Base-by-base conservation (phyloP, 2,888 invertebrate species). In the Ectemnius continuus region DNA sequence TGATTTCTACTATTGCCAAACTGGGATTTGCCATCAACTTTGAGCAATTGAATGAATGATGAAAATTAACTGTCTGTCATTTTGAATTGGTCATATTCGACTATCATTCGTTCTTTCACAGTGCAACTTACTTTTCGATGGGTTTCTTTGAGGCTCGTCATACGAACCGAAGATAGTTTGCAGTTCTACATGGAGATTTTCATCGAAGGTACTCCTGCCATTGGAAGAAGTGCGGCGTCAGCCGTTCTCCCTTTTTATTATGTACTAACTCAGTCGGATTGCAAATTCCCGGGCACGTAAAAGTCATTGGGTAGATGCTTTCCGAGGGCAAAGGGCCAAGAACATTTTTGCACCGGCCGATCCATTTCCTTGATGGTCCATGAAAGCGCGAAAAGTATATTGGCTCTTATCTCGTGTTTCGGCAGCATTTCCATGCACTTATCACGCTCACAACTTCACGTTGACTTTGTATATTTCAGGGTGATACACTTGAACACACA, bases 271-370 rank as follows among this genome's bases (percentile, higher is more conserved):
- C 26, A 59, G 71, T 73, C 77, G 68, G 78, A 84, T 85, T 84
- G 84, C 85, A 84, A 86, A 86, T 86, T 85, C 80, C 78, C 79
- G 70, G 70, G 73, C 58, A 61, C 68, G 67, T 58, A 69, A 68
- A 66, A 73, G 66, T 66, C 75, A 60, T 81, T 76, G 58, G 63
- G 48, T 56, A 60, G 11, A 28, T 67, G 46, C 26, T 45, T 18
- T 23, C 52, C 6, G 18, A 28, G 23, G 45, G 47, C 8, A 20
- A 36, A 4, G 57, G 8, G 18, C 14, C 47, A 26, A 46, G 59
- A 64, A 52, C 46, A 45, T 16, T 60, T 58, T 28, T 26, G 16
- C 52, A 52, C 61, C 52, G 23, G 36, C 8, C 16, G 23, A 64
- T 67, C 70, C 59, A 71, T 71, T 75, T 75, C 23, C 18, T 4